Evolutionary conservation across 2,797 vertebrate genomes (phyloP), one percentile per base, ranked within the genome.

Genomic region (Tachyglossus aculeatus): DNA sequence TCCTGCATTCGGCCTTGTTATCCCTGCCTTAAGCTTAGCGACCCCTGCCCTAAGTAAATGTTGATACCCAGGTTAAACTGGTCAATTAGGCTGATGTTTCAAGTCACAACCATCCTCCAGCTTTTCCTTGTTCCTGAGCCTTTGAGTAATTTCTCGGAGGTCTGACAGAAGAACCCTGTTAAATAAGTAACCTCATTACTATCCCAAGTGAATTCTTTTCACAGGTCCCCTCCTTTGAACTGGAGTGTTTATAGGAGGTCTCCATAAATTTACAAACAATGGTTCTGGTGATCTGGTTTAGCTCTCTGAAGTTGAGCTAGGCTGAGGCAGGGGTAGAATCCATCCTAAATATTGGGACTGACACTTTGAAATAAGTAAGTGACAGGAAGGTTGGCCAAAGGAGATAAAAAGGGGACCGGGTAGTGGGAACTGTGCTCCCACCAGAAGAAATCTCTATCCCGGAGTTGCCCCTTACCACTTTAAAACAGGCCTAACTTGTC

Each of bases 261-360:
- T 15, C 61, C 11, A 2, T n/a, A 65, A n/a, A 61, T 82, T 82
- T 70, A 76, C 89, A 86, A 80, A 87, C 78, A 78, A 82, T 74
- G 64, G 74, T 16, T 27, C 68, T n/a, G n/a, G n/a, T n/a, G n/a
- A n/a, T n/a, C n/a, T n/a, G n/a, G n/a, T n/a, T n/a, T n/a, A n/a
- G n/a, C n/a, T n/a, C n/a, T n/a, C 2, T 2, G 31, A 47, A 48
- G 45, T 6, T 7, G 19, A 16, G 44, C 44, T 48, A 48, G 29
- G 29, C 2, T 10, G 14, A 48, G 45, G 25, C 45, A 48, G 45
- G 15, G 45, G 25, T 18, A 19, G 45, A 18, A 29, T 19, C 2
- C 45, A 11, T 29, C 31, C 45, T n/a, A n/a, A n/a, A n/a, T n/a
- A n/a, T n/a, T n/a, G n/a, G n/a, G n/a, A n/a, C n/a, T n/a, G n/a